Conservation (phyloP, 2,888 invertebrate genomes). For the Melitaea athalia region DNA sequence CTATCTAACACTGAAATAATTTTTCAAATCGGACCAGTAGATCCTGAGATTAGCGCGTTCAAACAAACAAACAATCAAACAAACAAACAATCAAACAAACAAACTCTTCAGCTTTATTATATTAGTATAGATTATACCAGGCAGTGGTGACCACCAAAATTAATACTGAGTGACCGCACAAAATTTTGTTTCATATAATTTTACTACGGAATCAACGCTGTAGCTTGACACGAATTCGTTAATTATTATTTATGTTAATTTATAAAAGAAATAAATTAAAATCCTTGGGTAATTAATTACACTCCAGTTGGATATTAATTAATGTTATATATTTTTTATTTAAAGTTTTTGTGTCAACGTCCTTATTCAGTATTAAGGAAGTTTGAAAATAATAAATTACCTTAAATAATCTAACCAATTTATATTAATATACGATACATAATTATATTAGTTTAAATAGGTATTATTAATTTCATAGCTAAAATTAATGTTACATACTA, state of each 20-base stretch:
- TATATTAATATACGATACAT: not conserved
- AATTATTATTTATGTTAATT: not conserved
- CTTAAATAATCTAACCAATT: not conserved
- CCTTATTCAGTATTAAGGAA: not conserved
- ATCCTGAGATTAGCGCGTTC: no score
- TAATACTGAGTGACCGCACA: not conserved
- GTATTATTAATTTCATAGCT: no score
- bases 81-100: no score
- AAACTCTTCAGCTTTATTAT: no score
- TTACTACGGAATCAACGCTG: not conserved
- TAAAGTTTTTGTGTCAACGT: not conserved
- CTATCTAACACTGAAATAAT: no score
- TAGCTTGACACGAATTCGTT: not conserved
- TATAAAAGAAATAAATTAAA: not conserved
- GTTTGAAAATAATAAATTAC: not conserved
- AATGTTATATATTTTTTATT: not conserved
- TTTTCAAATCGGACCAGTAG: no score
- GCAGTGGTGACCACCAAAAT: not conserved
- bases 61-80: no score
- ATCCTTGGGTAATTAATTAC: constrained; percentile 4
- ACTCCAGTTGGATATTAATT: not conserved
- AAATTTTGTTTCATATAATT: constrained; percentile 9
- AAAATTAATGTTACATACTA: no score
- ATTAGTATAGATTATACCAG: no score
- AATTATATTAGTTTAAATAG: no score